phyloP scores from a whole-genome alignment of 2,113 vertebrate genomes.

The Indri indri region DNA sequence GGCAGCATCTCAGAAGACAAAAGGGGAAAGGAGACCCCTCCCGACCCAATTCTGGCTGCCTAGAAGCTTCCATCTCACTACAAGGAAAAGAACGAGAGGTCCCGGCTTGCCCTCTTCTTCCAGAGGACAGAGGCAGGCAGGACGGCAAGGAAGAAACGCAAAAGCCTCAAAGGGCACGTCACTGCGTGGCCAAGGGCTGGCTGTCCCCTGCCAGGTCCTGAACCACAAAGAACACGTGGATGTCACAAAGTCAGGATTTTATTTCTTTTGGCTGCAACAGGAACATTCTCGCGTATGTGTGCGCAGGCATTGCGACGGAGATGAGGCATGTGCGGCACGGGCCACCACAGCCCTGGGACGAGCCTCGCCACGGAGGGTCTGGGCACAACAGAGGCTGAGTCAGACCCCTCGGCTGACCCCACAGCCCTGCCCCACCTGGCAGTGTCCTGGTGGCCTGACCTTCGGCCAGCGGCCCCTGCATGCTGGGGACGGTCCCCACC shows the following conservation, averaged over 20 bases:
- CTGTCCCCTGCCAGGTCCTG: background rate
- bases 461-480: background rate
- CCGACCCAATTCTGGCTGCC: too few relatives aligned
- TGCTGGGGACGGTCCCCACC: background rate
- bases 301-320: accelerated
- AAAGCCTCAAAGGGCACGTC: accelerated
- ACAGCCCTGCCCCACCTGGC: background rate
- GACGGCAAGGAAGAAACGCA: background rate
- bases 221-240: background rate
- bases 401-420: background rate
- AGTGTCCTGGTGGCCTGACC: background rate
- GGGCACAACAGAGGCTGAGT: too few relatives aligned
- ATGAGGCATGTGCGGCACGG: accelerated
- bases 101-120: background rate
- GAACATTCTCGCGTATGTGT: background rate
- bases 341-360: background rate
- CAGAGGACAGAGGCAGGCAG: accelerated
- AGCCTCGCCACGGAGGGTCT: accelerated
- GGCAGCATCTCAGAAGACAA: accelerated
- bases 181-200: background rate
- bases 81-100: background rate
- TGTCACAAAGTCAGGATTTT: background rate
- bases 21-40: too few relatives aligned
- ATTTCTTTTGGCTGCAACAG: background rate
- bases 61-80: background rate